Conservation (phyloP, 2,113 vertebrate genomes). For the Charadrius vociferus region DNA sequence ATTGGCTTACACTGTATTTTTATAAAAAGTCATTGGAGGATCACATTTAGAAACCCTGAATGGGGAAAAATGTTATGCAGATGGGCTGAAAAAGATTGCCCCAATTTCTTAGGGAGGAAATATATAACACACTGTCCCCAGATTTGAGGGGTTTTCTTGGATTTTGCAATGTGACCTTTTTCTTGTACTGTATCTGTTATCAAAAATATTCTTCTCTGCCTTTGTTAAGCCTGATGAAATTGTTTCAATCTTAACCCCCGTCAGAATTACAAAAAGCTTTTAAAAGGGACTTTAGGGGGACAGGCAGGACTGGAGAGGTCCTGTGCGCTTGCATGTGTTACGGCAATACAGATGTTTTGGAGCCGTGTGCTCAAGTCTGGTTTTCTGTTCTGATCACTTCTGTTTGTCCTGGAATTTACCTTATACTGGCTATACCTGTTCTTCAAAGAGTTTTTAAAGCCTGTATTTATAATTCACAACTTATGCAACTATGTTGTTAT, state of each 20-base stretch:
- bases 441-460: not conserved
- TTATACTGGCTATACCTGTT: not conserved
- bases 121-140: not conserved
- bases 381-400: not conserved
- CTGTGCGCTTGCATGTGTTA: not conserved
- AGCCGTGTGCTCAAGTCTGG: not conserved
- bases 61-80: not conserved
- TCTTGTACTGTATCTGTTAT: not conserved
- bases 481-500: not conserved
- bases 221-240: not conserved
- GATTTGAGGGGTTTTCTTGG: not conserved
- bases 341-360: not conserved
- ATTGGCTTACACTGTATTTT: not conserved
- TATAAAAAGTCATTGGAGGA: not conserved
- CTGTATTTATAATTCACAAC: not conserved
- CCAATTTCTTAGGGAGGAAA: not conserved
- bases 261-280: not conserved
- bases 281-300: not conserved
- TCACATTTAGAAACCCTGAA: not conserved
- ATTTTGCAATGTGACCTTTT: not conserved
- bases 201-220: not conserved
- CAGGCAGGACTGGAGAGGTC: not conserved
- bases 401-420: not conserved
- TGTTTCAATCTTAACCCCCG: not conserved
- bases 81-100: not conserved